Conservation (phyloP, 1,140 invertebrate genomes). For the Bombus consobrinus region DNA sequence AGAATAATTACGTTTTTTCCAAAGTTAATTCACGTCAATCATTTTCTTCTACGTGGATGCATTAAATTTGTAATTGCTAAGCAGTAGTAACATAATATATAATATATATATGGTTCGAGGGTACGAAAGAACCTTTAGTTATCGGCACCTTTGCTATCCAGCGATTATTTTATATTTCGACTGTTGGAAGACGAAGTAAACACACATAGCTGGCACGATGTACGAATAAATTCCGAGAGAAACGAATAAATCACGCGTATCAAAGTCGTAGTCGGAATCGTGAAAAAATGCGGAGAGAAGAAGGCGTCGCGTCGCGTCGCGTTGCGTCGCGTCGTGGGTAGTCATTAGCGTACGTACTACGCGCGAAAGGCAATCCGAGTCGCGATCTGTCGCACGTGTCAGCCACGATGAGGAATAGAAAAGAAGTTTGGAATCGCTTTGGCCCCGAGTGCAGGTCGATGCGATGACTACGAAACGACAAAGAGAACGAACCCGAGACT, state of each 20-base stretch:
- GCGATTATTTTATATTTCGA: neutral
- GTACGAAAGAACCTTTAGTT: no score
- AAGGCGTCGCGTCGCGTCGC: no score
- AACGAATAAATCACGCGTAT: neutral
- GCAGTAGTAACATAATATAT: no score
- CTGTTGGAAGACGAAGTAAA: neutral
- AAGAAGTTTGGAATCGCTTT: conserved; percentile 31
- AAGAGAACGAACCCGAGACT: neutral
- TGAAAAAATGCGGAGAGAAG: conserved; percentile 8
- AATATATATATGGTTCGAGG: neutral
- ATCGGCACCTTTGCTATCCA: no score
- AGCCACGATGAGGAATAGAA: conserved; percentile 10
- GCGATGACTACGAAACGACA: conserved; percentile 58
- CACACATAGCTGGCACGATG: neutral
- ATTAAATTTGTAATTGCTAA: neutral
- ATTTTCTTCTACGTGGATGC: neutral
- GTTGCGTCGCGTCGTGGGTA: neutral
- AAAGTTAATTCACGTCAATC: conserved; percentile 3
- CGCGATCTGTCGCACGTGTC: conserved; percentile 55
- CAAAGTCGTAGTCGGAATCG: neutral
- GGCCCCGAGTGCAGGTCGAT: conserved; percentile 46
- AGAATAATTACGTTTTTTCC: conserved; percentile 1
- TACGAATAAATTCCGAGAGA: neutral
- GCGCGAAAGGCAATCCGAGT: conserved; percentile 42
- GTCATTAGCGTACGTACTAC: conserved; percentile 48